Percentiles rank a stretch among this genome's conserved stretches.
These are phyloP conservation scores for Panulirus ornatus DNA, from an alignment of 1,140 invertebrate species.

Conservation along the genomic window DNA sequence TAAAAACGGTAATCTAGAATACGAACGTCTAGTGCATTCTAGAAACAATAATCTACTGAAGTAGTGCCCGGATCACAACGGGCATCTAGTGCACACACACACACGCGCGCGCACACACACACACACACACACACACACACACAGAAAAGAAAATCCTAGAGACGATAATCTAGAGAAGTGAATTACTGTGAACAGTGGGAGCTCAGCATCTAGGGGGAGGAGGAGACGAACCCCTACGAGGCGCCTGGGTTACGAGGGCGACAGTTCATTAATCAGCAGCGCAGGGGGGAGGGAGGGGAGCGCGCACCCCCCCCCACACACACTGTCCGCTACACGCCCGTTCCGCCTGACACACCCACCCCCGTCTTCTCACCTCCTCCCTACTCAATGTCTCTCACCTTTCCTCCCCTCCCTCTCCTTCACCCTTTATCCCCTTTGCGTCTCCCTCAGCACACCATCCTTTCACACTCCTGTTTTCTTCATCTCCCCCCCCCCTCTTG, in stretches of 20 bases:
- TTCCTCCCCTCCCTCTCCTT: constrained; percentile 23
- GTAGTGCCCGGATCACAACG: too few species aligned
- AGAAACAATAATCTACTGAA: too few species aligned
- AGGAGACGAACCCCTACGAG: constrained; percentile 58
- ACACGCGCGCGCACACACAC: too few species aligned
- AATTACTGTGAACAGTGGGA: constrained; percentile 31
- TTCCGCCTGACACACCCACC: background rate
- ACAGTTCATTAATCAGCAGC: constrained; percentile 55
- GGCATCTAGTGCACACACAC: too few species aligned
- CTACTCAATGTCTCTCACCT: background rate
- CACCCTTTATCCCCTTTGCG: background rate
- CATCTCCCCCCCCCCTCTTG: background rate
- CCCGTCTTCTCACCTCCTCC: constrained; percentile 27
- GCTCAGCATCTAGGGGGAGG: constrained; percentile 34
- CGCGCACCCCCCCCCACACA: background rate
- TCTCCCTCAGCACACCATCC: background rate
- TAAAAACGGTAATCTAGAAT: too few species aligned
- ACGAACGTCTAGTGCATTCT: too few species aligned
- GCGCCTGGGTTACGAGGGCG: constrained; percentile 46
- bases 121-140: too few species aligned
- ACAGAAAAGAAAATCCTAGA: too few species aligned
- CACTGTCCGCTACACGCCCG: background rate
- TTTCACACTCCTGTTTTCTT: background rate
- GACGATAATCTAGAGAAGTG: constrained; percentile 25
- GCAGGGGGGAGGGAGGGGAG: background rate